These are phyloP conservation scores for Drosophila prosaltans DNA, from an alignment of 1,140 invertebrate species.

Conservation along the genomic window DNA sequence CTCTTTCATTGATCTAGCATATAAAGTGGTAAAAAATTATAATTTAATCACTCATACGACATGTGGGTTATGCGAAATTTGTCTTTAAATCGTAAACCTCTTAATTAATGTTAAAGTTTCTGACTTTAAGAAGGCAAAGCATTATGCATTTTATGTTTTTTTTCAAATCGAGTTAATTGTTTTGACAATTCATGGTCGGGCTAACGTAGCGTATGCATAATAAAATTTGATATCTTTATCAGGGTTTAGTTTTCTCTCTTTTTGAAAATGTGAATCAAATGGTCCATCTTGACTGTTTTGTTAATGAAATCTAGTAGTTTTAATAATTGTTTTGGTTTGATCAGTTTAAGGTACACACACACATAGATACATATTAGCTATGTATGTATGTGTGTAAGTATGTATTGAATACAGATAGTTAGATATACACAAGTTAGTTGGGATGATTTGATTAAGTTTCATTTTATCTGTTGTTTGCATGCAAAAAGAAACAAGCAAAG, in stretches of 20 bases:
- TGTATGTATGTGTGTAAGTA: not conserved
- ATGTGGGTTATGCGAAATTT: too few relatives aligned
- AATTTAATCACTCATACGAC: too few relatives aligned
- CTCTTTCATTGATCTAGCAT: too few relatives aligned
- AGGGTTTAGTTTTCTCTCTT: too few relatives aligned
- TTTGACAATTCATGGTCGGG: not conserved
- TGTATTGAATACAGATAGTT: not conserved
- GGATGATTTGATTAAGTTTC: constrained; percentile 5
- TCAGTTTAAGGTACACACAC: not conserved
- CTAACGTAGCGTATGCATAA: not conserved
- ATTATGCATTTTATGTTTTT: too few relatives aligned
- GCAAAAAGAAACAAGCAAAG: constrained; percentile 9
- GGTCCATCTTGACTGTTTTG: not conserved
- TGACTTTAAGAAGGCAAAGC: too few relatives aligned
- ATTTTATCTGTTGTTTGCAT: constrained; percentile 9
- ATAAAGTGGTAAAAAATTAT: too few relatives aligned
- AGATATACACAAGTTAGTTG: constrained; percentile 3
- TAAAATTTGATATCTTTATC: not conserved
- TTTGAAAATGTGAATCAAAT: too few relatives aligned
- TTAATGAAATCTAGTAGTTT: not conserved
- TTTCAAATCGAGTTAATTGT: too few relatives aligned
- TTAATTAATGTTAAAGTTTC: too few relatives aligned
- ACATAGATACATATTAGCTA: not conserved
- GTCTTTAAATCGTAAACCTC: too few relatives aligned
- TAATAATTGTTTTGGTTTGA: not conserved